Base-by-base conservation (phyloP, 2,888 invertebrate genomes). In the Ferdinandea cuprea region DNA sequence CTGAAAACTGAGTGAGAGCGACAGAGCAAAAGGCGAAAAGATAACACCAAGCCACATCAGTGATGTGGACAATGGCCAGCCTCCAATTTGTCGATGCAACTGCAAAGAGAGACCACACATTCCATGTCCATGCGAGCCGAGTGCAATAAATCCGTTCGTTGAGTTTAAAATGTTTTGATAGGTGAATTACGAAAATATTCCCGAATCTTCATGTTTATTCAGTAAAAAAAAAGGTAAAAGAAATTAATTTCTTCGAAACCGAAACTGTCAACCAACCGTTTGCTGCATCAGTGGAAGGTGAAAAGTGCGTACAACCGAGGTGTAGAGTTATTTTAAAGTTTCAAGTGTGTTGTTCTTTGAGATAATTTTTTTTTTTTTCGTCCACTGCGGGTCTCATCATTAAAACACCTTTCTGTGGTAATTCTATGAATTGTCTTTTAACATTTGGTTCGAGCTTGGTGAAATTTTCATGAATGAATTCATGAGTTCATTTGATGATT, bases 291-390 rank as follows among this genome's bases (percentile, higher is more conserved):
- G 9, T 13, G 15, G 15, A 28, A 58, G 65, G 58, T 37, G 15
- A 76, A 52, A 61, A 56, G 46, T 81, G 54, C 76, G 77, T 76
- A 59, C 48, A 21, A 30, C 8, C 40, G 7, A 17, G 11, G 6
- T 48, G 15, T 21, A 71, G 48, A 77, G 81, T 77, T 72, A 61
- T 78, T 83, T 63, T 68, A 50, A 68, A 56, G 63, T 78, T 73
- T 83, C 78, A 73, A 83, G 83, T 63, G 66, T 83, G 83, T 83
- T 83, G 21, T 83, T 83, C 78, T 83, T 83, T 72, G 78, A 68
- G 83, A 78, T 83, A 52, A 66, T 52, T 71, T 76, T 59, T 56
- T 48, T 68, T 32, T 13, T 65, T 54, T 28, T 50, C 13, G 2
- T 19, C n/a, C n/a, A n/a, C n/a, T n/a, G n/a, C n/a, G n/a, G n/a